phyloP scores from a whole-genome alignment of 1,140 invertebrate species.

The Camponotus vicinus region DNA sequence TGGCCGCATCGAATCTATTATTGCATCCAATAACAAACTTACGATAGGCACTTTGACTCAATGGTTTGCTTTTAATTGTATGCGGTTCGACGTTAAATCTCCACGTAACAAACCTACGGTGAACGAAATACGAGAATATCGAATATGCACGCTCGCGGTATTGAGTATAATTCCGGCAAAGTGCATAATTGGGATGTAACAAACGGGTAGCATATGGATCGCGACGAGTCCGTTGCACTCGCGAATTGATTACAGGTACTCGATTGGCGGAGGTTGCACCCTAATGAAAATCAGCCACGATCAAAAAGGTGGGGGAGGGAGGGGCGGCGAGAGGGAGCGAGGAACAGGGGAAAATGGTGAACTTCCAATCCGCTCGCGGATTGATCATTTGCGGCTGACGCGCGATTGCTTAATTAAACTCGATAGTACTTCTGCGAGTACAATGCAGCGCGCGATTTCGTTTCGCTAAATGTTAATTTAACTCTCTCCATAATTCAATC shows the following conservation, averaged over 20 bases:
- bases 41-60: background rate
- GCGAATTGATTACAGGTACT: constrained; percentile 70
- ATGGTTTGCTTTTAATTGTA: constrained; percentile 26
- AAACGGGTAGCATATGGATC: constrained; percentile 62
- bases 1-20: background rate
- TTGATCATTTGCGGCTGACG: constrained; percentile 70
- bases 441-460: constrained; percentile 40
- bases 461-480: constrained; percentile 36
- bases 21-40: background rate
- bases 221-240: constrained; percentile 21
- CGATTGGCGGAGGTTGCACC: constrained; percentile 57
- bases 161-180: constrained; percentile 49
- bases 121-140: constrained; percentile 23
- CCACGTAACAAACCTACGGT: background rate
- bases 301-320: constrained; percentile 11
- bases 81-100: constrained; percentile 25
- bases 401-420: constrained; percentile 72
- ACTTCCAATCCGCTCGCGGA: constrained; percentile 13
- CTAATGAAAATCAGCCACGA: constrained; percentile 48
- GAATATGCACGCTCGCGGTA: background rate
- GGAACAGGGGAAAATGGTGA: background rate
- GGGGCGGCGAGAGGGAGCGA: background rate
- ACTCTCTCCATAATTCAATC: constrained; percentile 34
- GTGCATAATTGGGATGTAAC: constrained; percentile 69
- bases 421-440: constrained; percentile 51